Evolutionary conservation across 2,113 vertebrate species (phyloP).

Genomic region (Larimichthys crocea): DNA sequence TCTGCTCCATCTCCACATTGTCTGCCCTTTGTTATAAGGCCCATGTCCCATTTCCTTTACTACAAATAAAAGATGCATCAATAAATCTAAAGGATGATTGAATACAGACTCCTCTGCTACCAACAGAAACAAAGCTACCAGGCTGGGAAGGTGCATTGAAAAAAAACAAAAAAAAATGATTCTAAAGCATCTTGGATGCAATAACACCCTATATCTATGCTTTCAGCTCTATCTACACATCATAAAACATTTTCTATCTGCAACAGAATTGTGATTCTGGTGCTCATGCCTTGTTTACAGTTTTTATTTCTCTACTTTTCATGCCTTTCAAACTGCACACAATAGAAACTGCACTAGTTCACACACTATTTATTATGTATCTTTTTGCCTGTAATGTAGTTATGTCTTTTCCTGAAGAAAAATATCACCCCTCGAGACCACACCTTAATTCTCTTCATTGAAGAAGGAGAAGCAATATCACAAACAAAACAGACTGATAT

Average conservation of each 20-base stretch:
- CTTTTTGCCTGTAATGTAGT: slow-evolving; percentile 21
- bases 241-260: slow-evolving; percentile 25
- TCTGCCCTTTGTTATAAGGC: slow-evolving; percentile 32
- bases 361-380: slow-evolving; percentile 37
- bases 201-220: slow-evolving; percentile 4
- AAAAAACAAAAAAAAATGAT: not conserved
- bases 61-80: slow-evolving; percentile 35
- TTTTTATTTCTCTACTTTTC: slow-evolving; percentile 33
- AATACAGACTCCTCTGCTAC: slow-evolving; percentile 11
- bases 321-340: slow-evolving; percentile 5
- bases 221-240: slow-evolving; percentile 16
- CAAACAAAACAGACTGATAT: slow-evolving; percentile 23
- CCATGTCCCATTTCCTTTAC: slow-evolving; percentile 27
- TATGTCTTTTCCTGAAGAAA: slow-evolving; percentile 32
- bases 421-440: slow-evolving; percentile 38
- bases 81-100: slow-evolving; percentile 37
- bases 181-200: slow-evolving; percentile 8
- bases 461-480: slow-evolving; percentile 18
- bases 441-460: slow-evolving; percentile 22
- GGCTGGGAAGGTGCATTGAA: slow-evolving; percentile 14
- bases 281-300: slow-evolving; percentile 33
- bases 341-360: slow-evolving; percentile 30
- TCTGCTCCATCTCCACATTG: slow-evolving; percentile 29
- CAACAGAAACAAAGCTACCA: not conserved
- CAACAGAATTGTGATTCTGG: not conserved